Conservation (phyloP, 2,888 invertebrate species). For the Volucella zonaria region DNA sequence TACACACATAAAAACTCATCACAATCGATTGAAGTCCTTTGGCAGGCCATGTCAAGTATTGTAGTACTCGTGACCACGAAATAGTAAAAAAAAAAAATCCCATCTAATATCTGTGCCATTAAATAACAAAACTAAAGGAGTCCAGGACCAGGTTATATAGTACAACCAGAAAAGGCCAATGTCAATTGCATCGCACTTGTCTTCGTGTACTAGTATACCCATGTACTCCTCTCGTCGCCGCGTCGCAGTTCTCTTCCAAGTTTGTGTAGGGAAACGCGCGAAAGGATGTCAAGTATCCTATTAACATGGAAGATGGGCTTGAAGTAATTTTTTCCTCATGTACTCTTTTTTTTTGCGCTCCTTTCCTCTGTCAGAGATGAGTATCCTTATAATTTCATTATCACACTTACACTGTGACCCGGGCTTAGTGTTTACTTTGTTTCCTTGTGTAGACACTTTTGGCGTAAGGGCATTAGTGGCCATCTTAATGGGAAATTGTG, state of each 20-base stretch:
- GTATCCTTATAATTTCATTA: slow-evolving; percentile 72
- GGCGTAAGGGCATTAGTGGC: slow-evolving; percentile 64
- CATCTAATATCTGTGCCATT: slow-evolving; percentile 54
- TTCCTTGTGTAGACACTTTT: slow-evolving; percentile 39
- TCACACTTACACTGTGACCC: slow-evolving; percentile 63
- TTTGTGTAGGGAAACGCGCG: slow-evolving; percentile 40
- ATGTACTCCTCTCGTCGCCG: no score
- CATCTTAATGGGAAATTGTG: slow-evolving; percentile 61
- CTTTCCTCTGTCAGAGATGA: slow-evolving; percentile 20
- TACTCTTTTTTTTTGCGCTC: slow-evolving; percentile 28
- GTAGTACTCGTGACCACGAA: no score
- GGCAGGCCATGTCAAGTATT: background rate
- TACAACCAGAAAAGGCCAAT: slow-evolving; percentile 54
- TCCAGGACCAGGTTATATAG: background rate
- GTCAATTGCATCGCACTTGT: slow-evolving; percentile 51
- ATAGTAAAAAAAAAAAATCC: slow-evolving; percentile 5
- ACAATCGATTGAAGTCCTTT: slow-evolving; percentile 46
- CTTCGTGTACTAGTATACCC: no score
- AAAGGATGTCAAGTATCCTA: slow-evolving; percentile 73
- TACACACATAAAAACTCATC: slow-evolving; percentile 31
- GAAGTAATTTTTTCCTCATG: slow-evolving; percentile 30
- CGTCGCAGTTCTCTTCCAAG: background rate
- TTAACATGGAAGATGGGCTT: slow-evolving; percentile 65
- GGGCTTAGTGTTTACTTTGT: slow-evolving; percentile 52
- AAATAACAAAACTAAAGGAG: slow-evolving; percentile 30